phyloP scores from a whole-genome alignment of 1,140 invertebrate genomes.

The Drosophila jambulina region DNA sequence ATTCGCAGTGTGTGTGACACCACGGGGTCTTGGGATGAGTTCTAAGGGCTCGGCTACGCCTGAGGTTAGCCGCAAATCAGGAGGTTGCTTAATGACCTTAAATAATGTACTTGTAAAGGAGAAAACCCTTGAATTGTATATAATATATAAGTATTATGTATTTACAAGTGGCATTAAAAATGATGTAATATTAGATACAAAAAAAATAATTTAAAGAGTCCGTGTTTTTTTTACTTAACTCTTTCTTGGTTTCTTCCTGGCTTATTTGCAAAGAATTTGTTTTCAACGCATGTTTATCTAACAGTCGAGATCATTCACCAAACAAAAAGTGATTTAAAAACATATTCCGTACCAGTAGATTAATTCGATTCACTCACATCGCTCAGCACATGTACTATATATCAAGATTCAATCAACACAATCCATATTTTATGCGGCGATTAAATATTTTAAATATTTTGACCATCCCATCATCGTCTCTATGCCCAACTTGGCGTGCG shows the following conservation, averaged over 20 bases:
- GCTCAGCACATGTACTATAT: slow-evolving; percentile 20
- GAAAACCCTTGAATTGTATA: background rate
- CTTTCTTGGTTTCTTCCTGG: background rate
- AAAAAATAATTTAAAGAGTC: background rate
- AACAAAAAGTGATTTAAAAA: slow-evolving; percentile 10
- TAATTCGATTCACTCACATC: slow-evolving; percentile 9
- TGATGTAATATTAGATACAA: too few relatives aligned
- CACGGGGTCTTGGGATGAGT: too few relatives aligned
- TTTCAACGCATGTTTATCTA: slow-evolving; percentile 5
- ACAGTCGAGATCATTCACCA: slow-evolving; percentile 7
- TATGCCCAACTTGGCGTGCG: slow-evolving; percentile 41
- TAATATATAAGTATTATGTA: background rate
- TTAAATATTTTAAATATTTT: slow-evolving; percentile 66
- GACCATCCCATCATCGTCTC: slow-evolving; percentile 37
- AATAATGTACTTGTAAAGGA: background rate
- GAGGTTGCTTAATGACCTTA: background rate
- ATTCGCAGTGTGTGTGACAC: background rate
- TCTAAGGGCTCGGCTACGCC: background rate
- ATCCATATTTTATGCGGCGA: slow-evolving; percentile 53
- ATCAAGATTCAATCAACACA: slow-evolving; percentile 46
- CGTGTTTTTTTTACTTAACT: too few relatives aligned
- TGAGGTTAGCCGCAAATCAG: slow-evolving; percentile 1
- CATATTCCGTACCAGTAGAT: background rate
- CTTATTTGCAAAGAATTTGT: background rate
- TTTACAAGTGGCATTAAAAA: background rate